Percentiles rank a stretch among this genome's conserved stretches.
phyloP scores from a whole-genome alignment of 2,888 invertebrate species.

The Megalurothrips usitatus region DNA sequence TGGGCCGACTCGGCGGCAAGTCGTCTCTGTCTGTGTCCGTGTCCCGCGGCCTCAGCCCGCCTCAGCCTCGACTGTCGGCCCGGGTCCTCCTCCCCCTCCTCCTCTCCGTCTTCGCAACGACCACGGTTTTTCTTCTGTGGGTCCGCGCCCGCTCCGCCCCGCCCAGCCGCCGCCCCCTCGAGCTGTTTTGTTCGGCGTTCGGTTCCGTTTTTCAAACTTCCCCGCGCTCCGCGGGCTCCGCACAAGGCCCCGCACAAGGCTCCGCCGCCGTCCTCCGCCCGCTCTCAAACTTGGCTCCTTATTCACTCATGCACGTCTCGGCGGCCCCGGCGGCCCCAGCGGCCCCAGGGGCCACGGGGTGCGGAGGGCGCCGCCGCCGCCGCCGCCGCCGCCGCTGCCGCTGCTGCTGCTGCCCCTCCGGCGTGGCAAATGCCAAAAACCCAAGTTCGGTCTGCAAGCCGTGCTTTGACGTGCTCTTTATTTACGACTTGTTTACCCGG shows the following conservation, averaged over 20 bases:
- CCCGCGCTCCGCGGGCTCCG: not conserved
- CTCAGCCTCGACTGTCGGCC: no score
- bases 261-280: not conserved
- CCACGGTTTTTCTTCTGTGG: not conserved
- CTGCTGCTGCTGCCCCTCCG: no score
- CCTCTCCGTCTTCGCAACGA: not conserved
- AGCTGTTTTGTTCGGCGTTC: not conserved
- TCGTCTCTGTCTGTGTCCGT: not conserved
- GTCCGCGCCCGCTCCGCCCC: not conserved
- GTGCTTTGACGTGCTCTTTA: no score
- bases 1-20: not conserved
- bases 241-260: not conserved
- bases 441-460: no score
- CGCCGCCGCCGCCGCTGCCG: no score
- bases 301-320: not conserved
- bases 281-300: not conserved
- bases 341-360: no score
- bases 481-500: not conserved
- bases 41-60: not conserved
- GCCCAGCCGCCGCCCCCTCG: not conserved
- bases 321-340: no score
- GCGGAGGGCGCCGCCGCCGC: no score
- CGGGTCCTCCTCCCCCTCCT: no score
- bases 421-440: no score
- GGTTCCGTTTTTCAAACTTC: slow-evolving; percentile 21